Evolutionary conservation across 2,888 invertebrate species (phyloP).

Genomic region (Abrostola tripartita): DNA sequence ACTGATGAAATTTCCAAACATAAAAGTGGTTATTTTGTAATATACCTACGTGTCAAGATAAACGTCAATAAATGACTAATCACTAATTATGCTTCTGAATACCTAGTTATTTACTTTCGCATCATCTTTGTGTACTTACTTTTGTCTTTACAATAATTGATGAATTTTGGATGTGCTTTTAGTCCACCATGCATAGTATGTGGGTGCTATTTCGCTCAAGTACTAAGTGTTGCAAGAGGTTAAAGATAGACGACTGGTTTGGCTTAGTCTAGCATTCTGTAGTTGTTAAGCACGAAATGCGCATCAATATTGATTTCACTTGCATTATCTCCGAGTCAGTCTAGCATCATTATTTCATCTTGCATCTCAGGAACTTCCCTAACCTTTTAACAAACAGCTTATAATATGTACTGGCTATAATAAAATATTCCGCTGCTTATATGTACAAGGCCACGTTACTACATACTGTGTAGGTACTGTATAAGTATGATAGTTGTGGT

Average conservation of each 20-base stretch:
- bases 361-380: slow-evolving; percentile 32
- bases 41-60: too few species aligned
- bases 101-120: slow-evolving; percentile 3
- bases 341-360: slow-evolving; percentile 24
- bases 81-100: too few species aligned
- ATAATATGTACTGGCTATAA: slow-evolving; percentile 38
- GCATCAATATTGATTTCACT: slow-evolving; percentile 60
- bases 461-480: slow-evolving; percentile 35
- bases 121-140: background rate
- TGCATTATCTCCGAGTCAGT: slow-evolving; percentile 39
- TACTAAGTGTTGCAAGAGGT: slow-evolving; percentile 66
- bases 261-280: slow-evolving; percentile 44
- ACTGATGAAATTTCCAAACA: too few species aligned
- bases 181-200: slow-evolving; percentile 31
- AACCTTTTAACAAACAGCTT: slow-evolving; percentile 29
- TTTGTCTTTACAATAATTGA: slow-evolving; percentile 23
- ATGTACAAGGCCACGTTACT: slow-evolving; percentile 59
- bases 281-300: slow-evolving; percentile 55
- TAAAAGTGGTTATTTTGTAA: too few species aligned
- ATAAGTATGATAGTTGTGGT: slow-evolving; percentile 52
- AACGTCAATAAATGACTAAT: too few species aligned
- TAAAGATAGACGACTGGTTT: slow-evolving; percentile 68
- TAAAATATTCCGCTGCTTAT: slow-evolving; percentile 57
- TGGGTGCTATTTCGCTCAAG: slow-evolving; percentile 37
- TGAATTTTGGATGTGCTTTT: slow-evolving; percentile 14